Percentiles rank a stretch among this genome's conserved stretches.
Conservation (phyloP, 2,113 vertebrate species). For the Perca flavescens region DNA sequence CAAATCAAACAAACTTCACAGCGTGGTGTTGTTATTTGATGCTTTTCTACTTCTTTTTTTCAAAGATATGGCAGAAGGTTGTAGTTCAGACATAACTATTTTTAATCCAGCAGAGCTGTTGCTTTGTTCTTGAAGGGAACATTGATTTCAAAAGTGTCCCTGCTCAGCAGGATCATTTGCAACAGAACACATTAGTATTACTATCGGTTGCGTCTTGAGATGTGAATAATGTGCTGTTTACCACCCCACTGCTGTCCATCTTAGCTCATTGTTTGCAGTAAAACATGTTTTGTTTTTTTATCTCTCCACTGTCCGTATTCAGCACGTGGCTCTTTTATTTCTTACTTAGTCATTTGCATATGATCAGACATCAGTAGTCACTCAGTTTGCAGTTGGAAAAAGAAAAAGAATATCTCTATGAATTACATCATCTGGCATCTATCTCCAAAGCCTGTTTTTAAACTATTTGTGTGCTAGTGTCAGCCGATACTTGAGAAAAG, state of each 20-base stretch:
- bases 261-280: background rate
- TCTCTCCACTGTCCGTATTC: background rate
- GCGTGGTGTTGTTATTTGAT: conserved; percentile 21
- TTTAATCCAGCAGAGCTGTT: conserved; percentile 53
- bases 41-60: background rate
- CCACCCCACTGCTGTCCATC: background rate
- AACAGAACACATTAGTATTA: conserved; percentile 26
- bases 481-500: conserved; percentile 54
- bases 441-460: conserved; percentile 15
- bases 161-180: conserved; percentile 51
- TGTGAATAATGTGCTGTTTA: background rate
- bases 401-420: conserved; percentile 18
- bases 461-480: conserved; percentile 2
- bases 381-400: conserved; percentile 5
- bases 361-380: background rate
- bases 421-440: conserved; percentile 23
- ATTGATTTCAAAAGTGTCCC: conserved; percentile 55
- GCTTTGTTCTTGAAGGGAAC: conserved; percentile 46
- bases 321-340: background rate
- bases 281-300: background rate
- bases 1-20: conserved; percentile 33
- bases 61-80: conserved; percentile 50
- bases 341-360: background rate
- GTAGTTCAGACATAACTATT: conserved; percentile 57
- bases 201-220: background rate